These are phyloP conservation scores for Lamellibrachia luymesi DNA, from an alignment of 1,140 invertebrate species.

Conservation along the genomic window DNA sequence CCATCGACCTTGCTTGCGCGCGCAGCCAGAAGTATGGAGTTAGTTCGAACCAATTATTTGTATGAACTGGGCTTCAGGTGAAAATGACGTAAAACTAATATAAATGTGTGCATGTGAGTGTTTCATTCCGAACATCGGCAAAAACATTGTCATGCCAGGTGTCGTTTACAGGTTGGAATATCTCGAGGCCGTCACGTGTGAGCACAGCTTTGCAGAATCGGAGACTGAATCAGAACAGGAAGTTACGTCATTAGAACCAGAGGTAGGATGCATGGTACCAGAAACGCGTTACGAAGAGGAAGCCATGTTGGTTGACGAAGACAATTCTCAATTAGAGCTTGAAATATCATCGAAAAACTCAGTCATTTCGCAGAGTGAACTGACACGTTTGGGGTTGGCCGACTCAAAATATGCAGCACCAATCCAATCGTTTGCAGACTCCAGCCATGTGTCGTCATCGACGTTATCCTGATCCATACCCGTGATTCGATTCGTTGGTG, in stretches of 20 bases:
- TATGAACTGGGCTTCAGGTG: no score
- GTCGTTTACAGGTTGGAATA: background rate
- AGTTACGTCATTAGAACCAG: background rate
- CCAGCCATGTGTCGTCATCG: background rate
- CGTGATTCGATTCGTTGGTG: background rate
- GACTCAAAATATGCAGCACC: background rate
- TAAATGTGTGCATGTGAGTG: background rate
- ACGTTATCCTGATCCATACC: background rate
- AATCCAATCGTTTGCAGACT: background rate
- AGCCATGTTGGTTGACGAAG: background rate
- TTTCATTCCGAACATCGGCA: background rate
- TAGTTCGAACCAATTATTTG: no score
- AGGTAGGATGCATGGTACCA: background rate
- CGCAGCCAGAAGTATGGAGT: no score
- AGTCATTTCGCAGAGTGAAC: background rate
- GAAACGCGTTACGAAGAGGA: background rate
- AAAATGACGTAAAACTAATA: no score
- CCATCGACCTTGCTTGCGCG: no score
- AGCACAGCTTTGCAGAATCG: background rate
- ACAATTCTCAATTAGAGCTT: background rate
- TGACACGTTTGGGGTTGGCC: background rate
- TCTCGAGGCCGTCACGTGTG: background rate
- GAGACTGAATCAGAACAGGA: background rate
- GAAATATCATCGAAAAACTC: no score
- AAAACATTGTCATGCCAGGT: background rate